These are phyloP conservation scores for Aphelenchoides fujianensis DNA, from an alignment of 1,140 invertebrate species.

Conservation along the genomic window DNA sequence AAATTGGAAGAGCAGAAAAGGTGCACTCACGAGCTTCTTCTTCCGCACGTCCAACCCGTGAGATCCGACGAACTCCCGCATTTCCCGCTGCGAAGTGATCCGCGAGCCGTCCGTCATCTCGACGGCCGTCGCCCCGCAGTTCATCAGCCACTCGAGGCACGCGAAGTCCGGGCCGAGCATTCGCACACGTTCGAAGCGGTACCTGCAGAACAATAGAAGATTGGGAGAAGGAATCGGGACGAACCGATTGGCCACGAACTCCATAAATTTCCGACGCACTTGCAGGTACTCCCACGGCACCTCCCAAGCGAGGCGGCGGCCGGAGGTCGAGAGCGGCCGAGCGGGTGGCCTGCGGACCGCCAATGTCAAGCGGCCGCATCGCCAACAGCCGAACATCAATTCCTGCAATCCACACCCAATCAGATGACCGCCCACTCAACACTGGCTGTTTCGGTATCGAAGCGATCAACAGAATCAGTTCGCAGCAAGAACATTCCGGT, in stretches of 20 bases:
- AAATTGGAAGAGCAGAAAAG: not conserved
- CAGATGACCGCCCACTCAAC: too few species aligned
- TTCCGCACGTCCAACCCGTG: constrained; percentile 33
- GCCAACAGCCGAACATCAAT: not conserved
- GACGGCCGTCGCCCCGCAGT: constrained; percentile 54
- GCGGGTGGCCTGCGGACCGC: not conserved
- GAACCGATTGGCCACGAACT: constrained; percentile 4
- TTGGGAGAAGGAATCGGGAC: too few species aligned
- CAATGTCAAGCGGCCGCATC: not conserved
- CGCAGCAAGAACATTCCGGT: too few species aligned
- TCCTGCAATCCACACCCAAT: too few species aligned
- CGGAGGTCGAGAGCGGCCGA: not conserved
- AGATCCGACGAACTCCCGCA: constrained; percentile 44
- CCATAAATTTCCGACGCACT: not conserved
- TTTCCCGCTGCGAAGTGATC: constrained; percentile 44
- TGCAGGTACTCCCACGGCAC: constrained; percentile 10
- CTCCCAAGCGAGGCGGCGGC: not conserved
- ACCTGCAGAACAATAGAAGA: too few species aligned
- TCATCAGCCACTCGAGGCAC: constrained; percentile 61
- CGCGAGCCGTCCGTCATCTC: constrained; percentile 50
- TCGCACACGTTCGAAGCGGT: constrained; percentile 42
- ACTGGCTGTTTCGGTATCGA: too few species aligned
- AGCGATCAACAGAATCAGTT: too few species aligned
- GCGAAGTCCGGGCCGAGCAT: constrained; percentile 56
- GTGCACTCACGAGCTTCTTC: constrained; percentile 23